Evolutionary conservation across 2,113 vertebrate species (phyloP), one percentile per base, ranked within the genome.

Genomic region (Prochilodus magdalenae): DNA sequence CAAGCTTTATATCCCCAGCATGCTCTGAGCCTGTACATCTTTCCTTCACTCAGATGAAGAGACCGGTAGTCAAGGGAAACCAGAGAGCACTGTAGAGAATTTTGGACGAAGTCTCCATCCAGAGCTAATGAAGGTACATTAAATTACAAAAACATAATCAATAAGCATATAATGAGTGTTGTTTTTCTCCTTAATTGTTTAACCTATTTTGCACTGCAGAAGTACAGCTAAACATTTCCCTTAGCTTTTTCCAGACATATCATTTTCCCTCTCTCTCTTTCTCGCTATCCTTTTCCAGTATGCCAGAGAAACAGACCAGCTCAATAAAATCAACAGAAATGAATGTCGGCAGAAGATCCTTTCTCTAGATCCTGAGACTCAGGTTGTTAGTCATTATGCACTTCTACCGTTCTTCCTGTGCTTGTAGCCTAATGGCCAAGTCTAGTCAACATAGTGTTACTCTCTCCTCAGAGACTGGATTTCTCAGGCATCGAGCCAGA

Each of bases 401-500:
- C 26, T 11, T 40, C 62, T 49, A 51, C 44, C 49, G 27, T 67
- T 79, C 82, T 90, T 89, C 63, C 85, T 83, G 77, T 82, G 75
- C 65, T 27, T 69, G 82, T 87, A 69, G 85, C 87, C 83, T 84
- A 67, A 73, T 26, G 15, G 5, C n/a, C 16, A 47, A 33, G 27
- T 75, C 49, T 8, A 75, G 27, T 26, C n/a, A 13, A 75, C 16
- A 3, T 49, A 63, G n/a, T 73, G 13, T 63, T 75, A 33, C 0
- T 77, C 15, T 24, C 78, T 85, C 66, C 88, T 47, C 90, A 99
- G 98, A 96, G 95, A 86, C 90, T 99, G 8, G 97, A 98, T 89
- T 99, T 99, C 90, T 99, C 97, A 0, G 96, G 97, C 83, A 96
- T 99, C 0, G 97, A 99, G 90, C 97, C 96, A 30, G 98, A 99